Evolutionary conservation across 2,797 vertebrate species (phyloP).

Genomic region (Semaprochilodus insignis): DNA sequence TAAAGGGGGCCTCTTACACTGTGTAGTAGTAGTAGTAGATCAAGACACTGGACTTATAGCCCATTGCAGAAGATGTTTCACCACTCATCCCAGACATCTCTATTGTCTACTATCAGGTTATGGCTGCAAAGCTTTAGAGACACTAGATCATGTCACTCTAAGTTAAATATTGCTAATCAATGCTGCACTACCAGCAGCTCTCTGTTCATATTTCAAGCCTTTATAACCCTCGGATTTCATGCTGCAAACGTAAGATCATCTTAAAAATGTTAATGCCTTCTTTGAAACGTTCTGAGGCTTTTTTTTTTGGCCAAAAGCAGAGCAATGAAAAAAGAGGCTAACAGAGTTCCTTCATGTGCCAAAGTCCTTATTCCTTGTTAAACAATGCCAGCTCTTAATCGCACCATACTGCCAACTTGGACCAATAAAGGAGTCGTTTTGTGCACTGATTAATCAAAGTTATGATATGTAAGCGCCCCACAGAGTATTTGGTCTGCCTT

Average conservation of each 20-base stretch:
- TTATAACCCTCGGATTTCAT: background rate
- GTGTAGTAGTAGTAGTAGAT: too few species aligned
- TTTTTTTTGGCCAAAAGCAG: background rate
- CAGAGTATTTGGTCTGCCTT: background rate
- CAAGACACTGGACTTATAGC: too few species aligned
- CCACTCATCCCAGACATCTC: too few species aligned
- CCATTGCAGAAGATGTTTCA: too few species aligned
- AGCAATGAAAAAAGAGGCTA: background rate
- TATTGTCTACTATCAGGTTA: too few species aligned
- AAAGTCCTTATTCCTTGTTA: background rate
- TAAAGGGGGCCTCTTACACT: too few species aligned
- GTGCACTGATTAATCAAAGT: conserved; percentile 7
- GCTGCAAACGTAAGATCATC: background rate
- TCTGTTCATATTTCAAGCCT: background rate
- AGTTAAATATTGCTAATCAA: background rate
- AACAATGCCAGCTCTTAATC: conserved; percentile 11
- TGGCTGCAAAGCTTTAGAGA: too few species aligned
- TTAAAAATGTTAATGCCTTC: background rate
- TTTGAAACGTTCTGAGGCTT: background rate
- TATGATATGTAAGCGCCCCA: background rate
- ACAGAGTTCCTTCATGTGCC: background rate
- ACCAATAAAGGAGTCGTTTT: background rate
- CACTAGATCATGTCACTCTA: too few species aligned
- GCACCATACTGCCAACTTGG: background rate
- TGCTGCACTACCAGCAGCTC: too few species aligned